These are phyloP conservation scores for Crossocerus cetratus DNA, from an alignment of 2,888 invertebrate genomes.

Conservation along the genomic window DNA sequence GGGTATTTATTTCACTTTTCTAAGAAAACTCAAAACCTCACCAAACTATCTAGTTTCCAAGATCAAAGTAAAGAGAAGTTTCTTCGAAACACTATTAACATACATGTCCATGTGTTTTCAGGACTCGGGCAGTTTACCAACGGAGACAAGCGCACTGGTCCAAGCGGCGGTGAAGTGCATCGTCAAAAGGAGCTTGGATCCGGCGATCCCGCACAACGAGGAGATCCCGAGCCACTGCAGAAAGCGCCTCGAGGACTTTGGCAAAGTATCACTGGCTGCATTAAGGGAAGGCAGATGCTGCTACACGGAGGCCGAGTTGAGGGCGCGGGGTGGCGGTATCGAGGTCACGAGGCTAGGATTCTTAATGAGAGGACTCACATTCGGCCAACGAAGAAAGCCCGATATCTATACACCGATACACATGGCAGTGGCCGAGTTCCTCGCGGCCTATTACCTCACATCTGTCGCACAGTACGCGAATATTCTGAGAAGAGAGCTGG, in stretches of 20 bases:
- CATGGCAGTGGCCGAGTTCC: slow-evolving; percentile 78
- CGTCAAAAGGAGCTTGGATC: slow-evolving; percentile 75
- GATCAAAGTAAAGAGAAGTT: too few species aligned
- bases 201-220: slow-evolving; percentile 65
- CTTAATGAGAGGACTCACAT: slow-evolving; percentile 74
- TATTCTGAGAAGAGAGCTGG: slow-evolving; percentile 78
- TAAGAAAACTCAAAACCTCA: neutral
- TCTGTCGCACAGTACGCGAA: slow-evolving; percentile 79
- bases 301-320: slow-evolving; percentile 78
- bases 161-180: slow-evolving; percentile 77
- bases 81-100: neutral
- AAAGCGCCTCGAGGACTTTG: slow-evolving; percentile 78
- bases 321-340: slow-evolving; percentile 75
- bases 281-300: slow-evolving; percentile 77
- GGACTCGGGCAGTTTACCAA: slow-evolving; percentile 69
- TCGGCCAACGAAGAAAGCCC: slow-evolving; percentile 76
- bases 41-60: too few species aligned
- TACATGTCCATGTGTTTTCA: slow-evolving; percentile 10
- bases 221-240: slow-evolving; percentile 76
- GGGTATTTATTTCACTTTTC: slow-evolving; percentile 63
- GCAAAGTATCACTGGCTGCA: slow-evolving; percentile 78
- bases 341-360: slow-evolving; percentile 77
- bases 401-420: slow-evolving; percentile 78
- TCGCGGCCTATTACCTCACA: slow-evolving; percentile 80
- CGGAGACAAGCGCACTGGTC: slow-evolving; percentile 73